Conservation (phyloP, 2,888 invertebrate genomes). For the Mystacides longicornis region DNA sequence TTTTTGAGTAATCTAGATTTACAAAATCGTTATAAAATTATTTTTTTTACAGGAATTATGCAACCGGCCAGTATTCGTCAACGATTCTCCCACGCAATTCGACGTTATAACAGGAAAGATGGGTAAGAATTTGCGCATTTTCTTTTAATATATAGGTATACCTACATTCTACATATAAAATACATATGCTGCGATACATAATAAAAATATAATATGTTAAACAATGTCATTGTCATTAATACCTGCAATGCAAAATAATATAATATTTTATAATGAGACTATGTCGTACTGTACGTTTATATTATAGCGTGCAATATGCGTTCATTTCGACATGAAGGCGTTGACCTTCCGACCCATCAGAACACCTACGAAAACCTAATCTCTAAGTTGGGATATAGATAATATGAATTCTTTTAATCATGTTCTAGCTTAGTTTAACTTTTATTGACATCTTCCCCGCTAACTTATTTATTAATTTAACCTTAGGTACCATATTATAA, state of each 20-base stretch:
- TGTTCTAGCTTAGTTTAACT: too few relatives aligned
- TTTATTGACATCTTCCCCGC: too few relatives aligned
- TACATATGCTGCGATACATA: neutral
- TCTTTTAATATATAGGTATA: neutral
- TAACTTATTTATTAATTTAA: too few relatives aligned
- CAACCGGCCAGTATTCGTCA: constrained; percentile 70
- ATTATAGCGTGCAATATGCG: neutral
- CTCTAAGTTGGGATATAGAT: too few relatives aligned
- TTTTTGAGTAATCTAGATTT: too few relatives aligned
- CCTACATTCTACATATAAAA: neutral
- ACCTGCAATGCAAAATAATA: neutral
- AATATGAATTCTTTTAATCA: too few relatives aligned
- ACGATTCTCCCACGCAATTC: constrained; percentile 70
- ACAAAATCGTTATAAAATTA: too few relatives aligned
- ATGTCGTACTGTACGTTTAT: neutral
- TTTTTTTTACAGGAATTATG: constrained; percentile 61
- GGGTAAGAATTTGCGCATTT: constrained; percentile 70
- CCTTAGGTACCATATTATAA: too few relatives aligned
- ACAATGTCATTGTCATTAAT: neutral
- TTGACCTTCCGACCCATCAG: neutral
- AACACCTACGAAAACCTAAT: neutral
- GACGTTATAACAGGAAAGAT: constrained; percentile 83
- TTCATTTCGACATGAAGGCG: neutral
- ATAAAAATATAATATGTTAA: too few relatives aligned
- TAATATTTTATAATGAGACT: neutral